A percentile compares a stretch with the other conserved stretches of the same genome.
These are phyloP conservation scores for Drosophila rubida DNA, from an alignment of 2,888 invertebrate species.

Conservation along the genomic window DNA sequence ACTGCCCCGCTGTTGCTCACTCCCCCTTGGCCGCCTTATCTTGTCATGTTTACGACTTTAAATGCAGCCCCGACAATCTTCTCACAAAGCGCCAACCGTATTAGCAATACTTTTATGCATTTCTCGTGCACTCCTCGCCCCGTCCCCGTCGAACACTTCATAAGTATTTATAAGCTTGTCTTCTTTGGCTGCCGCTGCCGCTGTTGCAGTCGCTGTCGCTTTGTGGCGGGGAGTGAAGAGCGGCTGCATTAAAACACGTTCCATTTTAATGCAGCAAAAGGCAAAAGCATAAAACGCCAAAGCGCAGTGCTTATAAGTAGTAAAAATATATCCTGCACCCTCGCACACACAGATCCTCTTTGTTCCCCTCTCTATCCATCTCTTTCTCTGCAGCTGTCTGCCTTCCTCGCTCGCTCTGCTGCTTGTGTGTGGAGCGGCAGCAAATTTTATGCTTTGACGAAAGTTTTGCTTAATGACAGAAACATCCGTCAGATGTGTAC, in stretches of 20 bases:
- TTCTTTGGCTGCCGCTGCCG: constrained; percentile 15
- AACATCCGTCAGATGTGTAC: constrained; percentile 59
- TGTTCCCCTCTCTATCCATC: background rate
- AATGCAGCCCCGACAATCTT: constrained; percentile 38
- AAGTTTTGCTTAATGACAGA: constrained; percentile 74
- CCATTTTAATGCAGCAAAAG: constrained; percentile 64
- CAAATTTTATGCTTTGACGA: constrained; percentile 73
- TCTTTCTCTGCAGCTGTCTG: background rate
- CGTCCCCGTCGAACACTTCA: constrained; percentile 48
- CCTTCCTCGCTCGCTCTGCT: background rate
- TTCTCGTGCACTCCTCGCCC: background rate
- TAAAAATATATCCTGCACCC: constrained; percentile 46
- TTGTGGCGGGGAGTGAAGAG: constrained; percentile 23
- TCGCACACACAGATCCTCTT: background rate
- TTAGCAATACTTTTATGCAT: constrained; percentile 58
- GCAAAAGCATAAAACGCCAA: constrained; percentile 64
- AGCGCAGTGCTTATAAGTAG: constrained; percentile 60
- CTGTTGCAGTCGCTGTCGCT: constrained; percentile 23
- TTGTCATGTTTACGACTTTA: constrained; percentile 5
- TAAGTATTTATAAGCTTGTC: constrained; percentile 62
- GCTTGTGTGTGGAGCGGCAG: constrained; percentile 38
- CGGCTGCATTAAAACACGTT: constrained; percentile 53
- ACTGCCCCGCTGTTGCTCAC: background rate
- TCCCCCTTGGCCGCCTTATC: background rate
- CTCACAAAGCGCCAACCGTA: constrained; percentile 49